These are phyloP conservation scores for Pelvicachromis taeniatus DNA, from an alignment of 2,113 vertebrate species.

Conservation along the genomic window DNA sequence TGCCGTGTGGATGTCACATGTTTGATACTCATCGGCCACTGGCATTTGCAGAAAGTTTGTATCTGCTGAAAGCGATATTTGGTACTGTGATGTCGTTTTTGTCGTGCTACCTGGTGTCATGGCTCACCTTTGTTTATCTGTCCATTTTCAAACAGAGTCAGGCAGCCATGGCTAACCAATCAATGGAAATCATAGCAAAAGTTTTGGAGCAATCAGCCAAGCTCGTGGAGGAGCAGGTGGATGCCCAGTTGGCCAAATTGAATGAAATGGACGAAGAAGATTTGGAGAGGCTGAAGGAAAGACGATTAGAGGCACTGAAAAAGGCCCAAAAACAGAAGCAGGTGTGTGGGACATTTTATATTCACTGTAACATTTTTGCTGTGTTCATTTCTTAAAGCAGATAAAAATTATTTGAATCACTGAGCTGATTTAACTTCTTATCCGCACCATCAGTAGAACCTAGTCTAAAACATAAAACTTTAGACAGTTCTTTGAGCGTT, in stretches of 20 bases:
- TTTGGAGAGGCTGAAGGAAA: constrained; percentile 87
- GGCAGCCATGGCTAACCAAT: constrained; percentile 80
- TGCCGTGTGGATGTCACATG: not conserved
- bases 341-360: constrained; percentile 58
- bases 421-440: not conserved
- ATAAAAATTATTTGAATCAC: not conserved
- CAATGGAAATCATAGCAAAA: constrained; percentile 82
- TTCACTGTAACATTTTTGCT: not conserved
- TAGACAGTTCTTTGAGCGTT: not conserved
- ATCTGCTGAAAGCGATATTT: not conserved
- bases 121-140: not conserved
- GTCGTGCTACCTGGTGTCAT: not conserved
- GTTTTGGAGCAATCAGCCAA: constrained; percentile 86
- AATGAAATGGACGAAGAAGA: constrained; percentile 92
- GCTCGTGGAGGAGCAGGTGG: constrained; percentile 86
- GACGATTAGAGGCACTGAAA: constrained; percentile 85
- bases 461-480: not conserved
- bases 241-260: constrained; percentile 85
- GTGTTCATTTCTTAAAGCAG: not conserved
- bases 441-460: not conserved
- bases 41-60: not conserved
- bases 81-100: not conserved
- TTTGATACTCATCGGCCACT: too few species aligned
- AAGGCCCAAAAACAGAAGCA: constrained; percentile 97
- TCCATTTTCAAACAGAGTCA: not conserved